Conservation (phyloP, 2,113 vertebrate species). For the Bos taurus region ARS-UCD2.0 NC_037335.1:15233001-15233500, state of each 20-base stretch:
- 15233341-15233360: slow-evolving; percentile 15
- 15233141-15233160: neutral
- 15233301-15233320: neutral
- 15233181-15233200: neutral
- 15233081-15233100: neutral
- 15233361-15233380: neutral
- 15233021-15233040: neutral
- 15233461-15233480: neutral
- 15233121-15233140: neutral
- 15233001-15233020: neutral
- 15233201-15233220: rapidly evolving
- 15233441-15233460: slow-evolving; percentile 30
- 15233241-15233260: neutral
- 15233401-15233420: neutral
- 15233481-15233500: neutral
- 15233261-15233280: neutral
- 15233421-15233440: slow-evolving; percentile 39
- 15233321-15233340: slow-evolving; percentile 18
- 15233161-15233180: neutral
- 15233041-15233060: neutral
- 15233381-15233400: slow-evolving; percentile 37
- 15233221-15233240: neutral
- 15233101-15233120: neutral
- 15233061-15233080: neutral
- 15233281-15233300: neutral